Evolutionary conservation across 2,888 invertebrate genomes (phyloP).

Genomic region (Eristalis intricaria): DNA sequence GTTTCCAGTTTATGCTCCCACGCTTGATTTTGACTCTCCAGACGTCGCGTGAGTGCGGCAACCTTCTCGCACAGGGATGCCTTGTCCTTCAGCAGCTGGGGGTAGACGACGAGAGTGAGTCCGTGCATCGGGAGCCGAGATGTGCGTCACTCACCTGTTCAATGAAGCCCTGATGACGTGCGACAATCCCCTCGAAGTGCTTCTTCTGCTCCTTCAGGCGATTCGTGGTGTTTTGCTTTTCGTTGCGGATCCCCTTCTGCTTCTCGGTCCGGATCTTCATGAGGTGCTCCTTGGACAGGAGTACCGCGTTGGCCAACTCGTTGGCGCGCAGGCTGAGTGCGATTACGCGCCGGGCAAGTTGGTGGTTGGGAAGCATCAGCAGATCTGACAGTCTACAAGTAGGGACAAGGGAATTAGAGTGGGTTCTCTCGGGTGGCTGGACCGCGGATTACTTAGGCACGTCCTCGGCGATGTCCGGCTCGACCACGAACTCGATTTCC

Average conservation of each 20-base stretch:
- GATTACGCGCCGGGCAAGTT: constrained; percentile 80
- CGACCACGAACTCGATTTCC: constrained; percentile 80
- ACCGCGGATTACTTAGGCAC: constrained; percentile 79
- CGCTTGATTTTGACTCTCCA: constrained; percentile 84
- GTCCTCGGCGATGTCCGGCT: constrained; percentile 81
- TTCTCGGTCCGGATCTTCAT: constrained; percentile 80
- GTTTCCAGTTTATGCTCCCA: constrained; percentile 89
- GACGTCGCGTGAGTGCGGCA: constrained; percentile 79
- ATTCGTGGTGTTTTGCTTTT: constrained; percentile 81
- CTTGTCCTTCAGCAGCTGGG: constrained; percentile 89
- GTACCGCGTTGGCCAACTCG: constrained; percentile 80
- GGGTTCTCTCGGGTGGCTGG: neutral
- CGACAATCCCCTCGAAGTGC: constrained; percentile 88
- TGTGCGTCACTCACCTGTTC: constrained; percentile 84
- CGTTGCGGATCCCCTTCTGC: constrained; percentile 79
- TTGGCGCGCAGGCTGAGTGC: constrained; percentile 80
- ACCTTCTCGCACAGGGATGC: constrained; percentile 86
- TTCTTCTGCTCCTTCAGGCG: constrained; percentile 84
- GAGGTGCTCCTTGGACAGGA: constrained; percentile 80
- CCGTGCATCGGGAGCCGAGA: too few relatives aligned
- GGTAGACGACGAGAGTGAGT: neutral
- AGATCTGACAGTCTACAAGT: constrained; percentile 79
- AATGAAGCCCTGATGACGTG: constrained; percentile 91
- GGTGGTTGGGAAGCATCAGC: constrained; percentile 81
- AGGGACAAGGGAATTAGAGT: neutral